These are phyloP conservation scores for Pachyrhynchus sulphureomaculatus DNA, from an alignment of 1,140 invertebrate genomes.

Conservation along the genomic window DNA sequence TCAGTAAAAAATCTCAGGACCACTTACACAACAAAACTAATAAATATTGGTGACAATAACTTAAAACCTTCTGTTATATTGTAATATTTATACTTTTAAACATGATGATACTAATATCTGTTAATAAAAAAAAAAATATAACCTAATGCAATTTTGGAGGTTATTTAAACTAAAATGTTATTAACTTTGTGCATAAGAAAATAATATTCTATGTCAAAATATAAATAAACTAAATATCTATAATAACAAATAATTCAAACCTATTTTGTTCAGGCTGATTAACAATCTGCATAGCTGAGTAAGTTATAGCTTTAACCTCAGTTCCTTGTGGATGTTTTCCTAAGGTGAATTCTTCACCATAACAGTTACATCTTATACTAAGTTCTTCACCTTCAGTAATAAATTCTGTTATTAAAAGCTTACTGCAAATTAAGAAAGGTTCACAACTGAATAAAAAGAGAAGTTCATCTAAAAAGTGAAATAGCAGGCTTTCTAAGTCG, in stretches of 20 bases:
- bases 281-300: conserved; percentile 98
- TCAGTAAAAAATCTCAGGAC: too few species aligned
- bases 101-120: too few species aligned
- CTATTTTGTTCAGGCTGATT: conserved; percentile 69
- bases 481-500: conserved; percentile 87
- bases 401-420: conserved; percentile 87
- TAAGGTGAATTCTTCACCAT: conserved; percentile 90
- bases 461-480: conserved; percentile 93
- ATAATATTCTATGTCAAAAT: not conserved
- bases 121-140: too few species aligned
- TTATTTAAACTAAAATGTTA: too few species aligned
- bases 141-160: too few species aligned
- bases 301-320: conserved; percentile 99
- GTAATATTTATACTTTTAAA: too few species aligned
- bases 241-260: conserved; percentile 94
- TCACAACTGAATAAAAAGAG: conserved; percentile 92
- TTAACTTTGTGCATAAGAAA: too few species aligned
- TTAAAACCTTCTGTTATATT: too few species aligned
- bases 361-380: conserved; percentile 82
- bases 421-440: conserved; percentile 74
- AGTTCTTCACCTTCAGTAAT: conserved; percentile 72
- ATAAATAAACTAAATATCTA: conserved; percentile 82
- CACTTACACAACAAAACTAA: too few species aligned
- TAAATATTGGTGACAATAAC: too few species aligned
- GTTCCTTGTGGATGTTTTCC: conserved; percentile 95